A percentile compares a stretch with the other conserved stretches of the same genome.
These are phyloP conservation scores for Lepidurus arcticus DNA, from an alignment of 1,140 invertebrate species.

Conservation along the genomic window DNA sequence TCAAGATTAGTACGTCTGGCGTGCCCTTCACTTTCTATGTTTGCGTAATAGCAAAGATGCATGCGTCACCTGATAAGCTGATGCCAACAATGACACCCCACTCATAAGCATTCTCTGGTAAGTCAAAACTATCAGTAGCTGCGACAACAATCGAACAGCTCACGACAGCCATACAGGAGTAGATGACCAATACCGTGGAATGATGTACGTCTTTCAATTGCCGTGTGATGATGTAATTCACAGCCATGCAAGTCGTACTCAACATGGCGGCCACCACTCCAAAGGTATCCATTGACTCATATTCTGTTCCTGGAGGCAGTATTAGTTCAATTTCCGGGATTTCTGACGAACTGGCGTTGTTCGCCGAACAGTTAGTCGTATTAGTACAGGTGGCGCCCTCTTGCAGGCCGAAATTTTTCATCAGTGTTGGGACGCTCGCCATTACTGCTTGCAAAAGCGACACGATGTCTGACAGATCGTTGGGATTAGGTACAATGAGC, in stretches of 20 bases:
- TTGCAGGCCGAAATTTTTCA: background rate
- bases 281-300: conserved; percentile 9
- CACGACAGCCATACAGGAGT: conserved; percentile 23
- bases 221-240: conserved; percentile 28
- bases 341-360: background rate
- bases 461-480: background rate
- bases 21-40: background rate
- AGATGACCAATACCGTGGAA: background rate
- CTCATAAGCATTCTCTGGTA: conserved; percentile 15
- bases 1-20: background rate
- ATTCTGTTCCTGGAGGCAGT: background rate
- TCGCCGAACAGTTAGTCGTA: background rate
- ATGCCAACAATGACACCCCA: conserved; percentile 25
- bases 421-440: background rate
- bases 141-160: background rate
- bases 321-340: background rate
- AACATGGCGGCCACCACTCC: conserved; percentile 19
- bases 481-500: conserved; percentile 23
- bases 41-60: background rate
- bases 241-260: conserved; percentile 23
- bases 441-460: conserved; percentile 10
- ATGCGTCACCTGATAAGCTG: conserved; percentile 14
- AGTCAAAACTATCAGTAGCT: background rate
- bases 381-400: background rate
- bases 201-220: conserved; percentile 23